Evolutionary conservation across 2,113 vertebrate genomes (phyloP).

Genomic region (Bucco capensis): DNA sequence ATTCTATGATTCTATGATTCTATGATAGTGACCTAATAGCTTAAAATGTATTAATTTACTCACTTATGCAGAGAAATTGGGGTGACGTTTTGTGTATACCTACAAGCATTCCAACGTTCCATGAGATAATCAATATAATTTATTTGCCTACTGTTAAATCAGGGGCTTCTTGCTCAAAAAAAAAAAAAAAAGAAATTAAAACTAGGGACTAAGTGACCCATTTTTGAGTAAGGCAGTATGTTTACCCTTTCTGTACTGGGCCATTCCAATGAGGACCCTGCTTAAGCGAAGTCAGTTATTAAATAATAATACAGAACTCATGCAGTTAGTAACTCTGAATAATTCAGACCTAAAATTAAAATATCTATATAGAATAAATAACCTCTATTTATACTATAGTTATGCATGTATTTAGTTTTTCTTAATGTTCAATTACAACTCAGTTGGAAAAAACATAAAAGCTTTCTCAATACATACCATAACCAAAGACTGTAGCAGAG

Average conservation of each 20-base stretch:
- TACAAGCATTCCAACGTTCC: not conserved
- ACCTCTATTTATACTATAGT: not conserved
- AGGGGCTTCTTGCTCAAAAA: not conserved
- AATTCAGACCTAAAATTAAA: not conserved
- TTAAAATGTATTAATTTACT: not conserved
- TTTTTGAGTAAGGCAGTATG: not conserved
- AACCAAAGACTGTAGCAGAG: not conserved
- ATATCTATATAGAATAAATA: not conserved
- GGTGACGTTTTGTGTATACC: not conserved
- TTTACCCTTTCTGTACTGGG: not conserved
- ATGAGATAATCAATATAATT: not conserved
- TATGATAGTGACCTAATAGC: not conserved
- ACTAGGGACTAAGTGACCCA: not conserved
- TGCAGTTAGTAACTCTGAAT: not conserved
- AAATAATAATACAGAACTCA: not conserved
- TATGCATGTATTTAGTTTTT: not conserved
- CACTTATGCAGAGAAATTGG: not conserved
- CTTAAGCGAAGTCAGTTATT: not conserved
- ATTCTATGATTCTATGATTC: too few relatives aligned
- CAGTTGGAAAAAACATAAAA: not conserved
- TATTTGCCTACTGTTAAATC: not conserved
- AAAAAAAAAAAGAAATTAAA: not conserved
- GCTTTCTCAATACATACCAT: not conserved
- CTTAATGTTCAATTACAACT: not conserved
- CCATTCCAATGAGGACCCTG: not conserved